Base-by-base conservation (phyloP, 1,140 invertebrate genomes). In the Vollenhovia emeryi region DNA sequence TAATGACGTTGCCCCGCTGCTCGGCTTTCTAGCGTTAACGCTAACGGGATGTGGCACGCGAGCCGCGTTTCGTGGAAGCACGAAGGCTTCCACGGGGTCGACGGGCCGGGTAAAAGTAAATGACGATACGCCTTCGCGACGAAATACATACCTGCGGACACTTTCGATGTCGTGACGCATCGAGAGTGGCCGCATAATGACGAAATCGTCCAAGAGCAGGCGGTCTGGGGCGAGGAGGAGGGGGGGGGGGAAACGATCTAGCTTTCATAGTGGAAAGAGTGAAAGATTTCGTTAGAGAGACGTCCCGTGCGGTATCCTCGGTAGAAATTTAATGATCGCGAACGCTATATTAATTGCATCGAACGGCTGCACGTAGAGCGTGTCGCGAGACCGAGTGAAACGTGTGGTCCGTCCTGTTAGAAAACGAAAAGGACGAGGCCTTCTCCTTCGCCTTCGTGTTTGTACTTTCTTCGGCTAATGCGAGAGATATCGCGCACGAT, bases 241-340 rank as follows among this genome's bases (percentile, higher is more conserved):
- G 43, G 43, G 13, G 52, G 21, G 57, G 60, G 74, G 1, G 27
- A n/a, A 68, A 18, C n/a, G 79, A 68, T 57, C 8, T 30, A 21
- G 45, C 15, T 76, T 71, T 62, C 33, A 57, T n/a, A 78, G 43
- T 43, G 13, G 9, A 30, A 9, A 50, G 27, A 6, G 30, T 21
- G 73, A 88, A 64, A 64, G 73, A 85, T 85, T 85, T 87, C 50
- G 57, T 87, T 57, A 9, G 45, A 9, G 45, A 50, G 21, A 50
- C 15, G 80, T 60, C 24, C 24, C 60, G 9, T 13, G 60, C 9
- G 7, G 15, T 18, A 21, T n/a, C 43, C n/a, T 30, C 48, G 43
- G n/a, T 68, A 85, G 86, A 87, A 85, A 85, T 87, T 85, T 78
- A 52, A 87, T 59, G 82, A 85, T 75, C 69, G 45, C 85, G 55